Evolutionary conservation across 2,113 vertebrate genomes (phyloP).

Genomic region (Dromaius novaehollandiae): DNA sequence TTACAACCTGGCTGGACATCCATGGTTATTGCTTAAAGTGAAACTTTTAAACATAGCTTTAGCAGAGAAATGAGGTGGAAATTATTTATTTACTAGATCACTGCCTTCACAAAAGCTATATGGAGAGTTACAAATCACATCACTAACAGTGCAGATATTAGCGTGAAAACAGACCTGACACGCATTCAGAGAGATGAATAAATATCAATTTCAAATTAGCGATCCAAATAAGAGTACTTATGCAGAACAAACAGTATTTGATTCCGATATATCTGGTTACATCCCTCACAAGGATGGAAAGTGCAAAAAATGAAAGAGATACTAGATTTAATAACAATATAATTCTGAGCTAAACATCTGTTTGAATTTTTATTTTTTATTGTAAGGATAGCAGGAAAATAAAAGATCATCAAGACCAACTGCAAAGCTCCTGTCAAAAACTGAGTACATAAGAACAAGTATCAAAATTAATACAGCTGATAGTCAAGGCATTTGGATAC

Average conservation of each 20-base stretch:
- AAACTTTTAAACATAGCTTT: neutral
- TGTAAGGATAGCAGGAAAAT: neutral
- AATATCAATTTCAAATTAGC: neutral
- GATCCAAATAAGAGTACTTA: neutral
- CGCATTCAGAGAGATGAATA: neutral
- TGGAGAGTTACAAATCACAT: neutral
- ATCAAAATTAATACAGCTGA: neutral
- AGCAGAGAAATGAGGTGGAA: neutral
- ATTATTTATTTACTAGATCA: neutral
- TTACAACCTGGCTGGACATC: neutral
- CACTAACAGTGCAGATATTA: rapidly evolving
- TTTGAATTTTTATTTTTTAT: neutral
- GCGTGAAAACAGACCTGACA: neutral
- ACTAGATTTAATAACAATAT: neutral
- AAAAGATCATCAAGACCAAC: neutral
- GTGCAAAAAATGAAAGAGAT: neutral
- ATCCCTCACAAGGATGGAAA: neutral
- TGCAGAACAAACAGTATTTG: neutral
- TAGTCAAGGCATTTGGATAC: neutral
- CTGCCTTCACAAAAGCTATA: neutral
- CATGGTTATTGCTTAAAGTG: neutral
- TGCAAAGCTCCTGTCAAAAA: neutral
- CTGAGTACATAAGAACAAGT: neutral
- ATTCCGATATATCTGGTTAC: neutral
- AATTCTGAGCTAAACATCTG: neutral